phyloP scores from a whole-genome alignment of 2,113 vertebrate species.

The Oenanthe oenanthe region DNA sequence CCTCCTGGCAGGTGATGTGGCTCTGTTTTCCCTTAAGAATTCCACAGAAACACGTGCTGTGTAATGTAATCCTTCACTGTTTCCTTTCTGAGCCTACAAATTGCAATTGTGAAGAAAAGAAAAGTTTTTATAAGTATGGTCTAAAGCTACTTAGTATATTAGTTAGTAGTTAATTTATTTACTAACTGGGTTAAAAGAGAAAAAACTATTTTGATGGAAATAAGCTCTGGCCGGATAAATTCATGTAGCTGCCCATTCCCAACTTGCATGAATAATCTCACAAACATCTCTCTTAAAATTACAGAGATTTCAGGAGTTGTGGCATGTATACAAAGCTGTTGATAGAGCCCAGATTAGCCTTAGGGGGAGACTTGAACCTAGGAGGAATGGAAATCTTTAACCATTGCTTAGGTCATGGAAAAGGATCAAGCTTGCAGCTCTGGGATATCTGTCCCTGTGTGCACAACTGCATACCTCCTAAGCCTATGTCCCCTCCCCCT shows the following conservation, averaged over 20 bases:
- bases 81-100: not conserved
- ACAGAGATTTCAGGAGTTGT: not conserved
- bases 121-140: not conserved
- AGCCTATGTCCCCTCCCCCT: not conserved
- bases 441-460: not conserved
- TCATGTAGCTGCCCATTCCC: not conserved
- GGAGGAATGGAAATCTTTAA: slow-evolving; percentile 13
- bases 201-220: not conserved
- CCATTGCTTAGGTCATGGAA: slow-evolving; percentile 52
- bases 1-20: slow-evolving; percentile 20
- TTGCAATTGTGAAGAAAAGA: not conserved
- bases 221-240: not conserved
- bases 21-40: slow-evolving; percentile 13
- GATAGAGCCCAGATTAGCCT: not conserved
- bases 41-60: slow-evolving; percentile 8
- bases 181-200: not conserved
- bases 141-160: not conserved
- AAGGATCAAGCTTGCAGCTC: not conserved
- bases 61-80: slow-evolving; percentile 14
- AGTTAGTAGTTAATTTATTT: not conserved
- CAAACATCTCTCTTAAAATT: not conserved
- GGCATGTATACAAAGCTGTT: not conserved
- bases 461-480: not conserved
- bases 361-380: not conserved
- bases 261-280: not conserved